Evolutionary conservation across 2,113 vertebrate species (phyloP), one percentile per base, ranked within the genome.

Genomic region (Murina feae): DNA sequence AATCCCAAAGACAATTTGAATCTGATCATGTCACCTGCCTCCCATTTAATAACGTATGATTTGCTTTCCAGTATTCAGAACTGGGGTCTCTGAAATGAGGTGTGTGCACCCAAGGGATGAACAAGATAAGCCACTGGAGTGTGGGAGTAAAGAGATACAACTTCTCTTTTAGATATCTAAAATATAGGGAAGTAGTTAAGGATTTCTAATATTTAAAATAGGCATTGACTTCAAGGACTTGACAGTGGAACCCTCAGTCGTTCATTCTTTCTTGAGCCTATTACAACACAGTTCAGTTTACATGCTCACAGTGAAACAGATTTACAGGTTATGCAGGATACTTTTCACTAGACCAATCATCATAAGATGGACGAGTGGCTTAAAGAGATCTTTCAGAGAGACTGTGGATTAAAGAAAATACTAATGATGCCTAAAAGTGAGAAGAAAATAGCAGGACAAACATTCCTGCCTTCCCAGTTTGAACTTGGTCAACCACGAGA

Each of bases 1-100:
- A 88, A 88, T 79, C 68, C 87, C 72, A 35, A 79, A 90, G 75
- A 82, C 65, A 82, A 96, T 86, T 1, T 91, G 18, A 88, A 75
- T 47, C 14, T 86, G 32, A 89, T 89, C n/a, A 32, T 53, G 20
- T 79, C n/a, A 58, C 39, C 44, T 51, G 16, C 28, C 32, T 96
- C 65, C 42, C 42, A 74, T 28, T 92, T 81, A 75, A 63, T 68
- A 68, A 78, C 7, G 6, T 88, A n/a, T 49, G 20, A 12, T 55
- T 82, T 78, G 30, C 65, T 92, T 88, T 68, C 30, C 44, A 74
- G 23, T 6, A 60, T 47, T 65, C 17, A 87, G 23, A 79, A 49
- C 75, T 47, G 32, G 23, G 2, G 39, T 51, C 79, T 84, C 65
- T 3, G 42, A 83, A 86, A 75, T 65, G 88, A 39, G 32, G 53